Evolutionary conservation across 2,888 invertebrate species (phyloP).

Genomic region (Drosophila longiperda): DNA sequence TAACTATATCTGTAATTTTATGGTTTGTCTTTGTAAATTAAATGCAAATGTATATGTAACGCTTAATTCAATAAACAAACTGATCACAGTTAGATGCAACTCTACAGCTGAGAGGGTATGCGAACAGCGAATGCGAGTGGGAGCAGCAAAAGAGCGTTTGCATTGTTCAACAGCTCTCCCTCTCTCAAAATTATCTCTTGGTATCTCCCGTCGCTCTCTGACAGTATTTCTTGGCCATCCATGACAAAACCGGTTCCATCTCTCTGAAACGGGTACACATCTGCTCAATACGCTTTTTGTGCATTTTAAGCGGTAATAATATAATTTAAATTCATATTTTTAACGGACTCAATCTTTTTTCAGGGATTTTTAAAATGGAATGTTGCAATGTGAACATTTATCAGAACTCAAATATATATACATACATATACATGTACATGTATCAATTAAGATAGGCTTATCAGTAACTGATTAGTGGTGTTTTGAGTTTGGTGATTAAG

Average conservation of each 20-base stretch:
- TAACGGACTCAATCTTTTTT: conserved; percentile 13
- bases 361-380: neutral
- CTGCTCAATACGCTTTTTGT: conserved; percentile 15
- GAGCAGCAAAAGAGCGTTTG: conserved; percentile 34
- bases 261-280: conserved; percentile 52
- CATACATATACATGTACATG: neutral
- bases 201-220: conserved; percentile 23
- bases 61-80: neutral
- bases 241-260: conserved; percentile 53
- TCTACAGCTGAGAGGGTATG: conserved; percentile 29
- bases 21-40: neutral
- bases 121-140: conserved; percentile 34
- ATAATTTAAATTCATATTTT: conserved; percentile 20
- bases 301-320: conserved; percentile 27
- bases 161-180: conserved; percentile 21
- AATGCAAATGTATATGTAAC: neutral
- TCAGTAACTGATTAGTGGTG: conserved; percentile 14
- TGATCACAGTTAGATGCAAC: neutral
- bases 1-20: neutral
- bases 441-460: conserved; percentile 29
- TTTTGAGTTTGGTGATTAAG: conserved; percentile 17
- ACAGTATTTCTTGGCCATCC: conserved; percentile 25
- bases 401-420: neutral
- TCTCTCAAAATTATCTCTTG: conserved; percentile 29
- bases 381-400: conserved; percentile 27